Evolutionary conservation across 2,113 vertebrate species (phyloP).

Genomic region (Nesospiza acunhae): DNA sequence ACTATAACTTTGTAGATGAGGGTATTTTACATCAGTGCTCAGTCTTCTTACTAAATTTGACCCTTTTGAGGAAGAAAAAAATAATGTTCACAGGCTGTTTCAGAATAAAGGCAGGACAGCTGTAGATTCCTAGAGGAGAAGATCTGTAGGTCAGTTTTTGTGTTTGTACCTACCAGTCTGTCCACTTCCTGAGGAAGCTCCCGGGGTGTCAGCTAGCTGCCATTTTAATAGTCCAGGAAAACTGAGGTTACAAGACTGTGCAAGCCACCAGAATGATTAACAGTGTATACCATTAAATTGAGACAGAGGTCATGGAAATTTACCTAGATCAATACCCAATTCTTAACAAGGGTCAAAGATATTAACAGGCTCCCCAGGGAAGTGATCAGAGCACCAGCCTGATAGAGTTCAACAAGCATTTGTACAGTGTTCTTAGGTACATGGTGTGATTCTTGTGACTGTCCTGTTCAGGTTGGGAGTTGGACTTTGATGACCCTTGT

Average conservation of each 20-base stretch:
- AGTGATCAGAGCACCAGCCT: neutral
- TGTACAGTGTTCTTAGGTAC: neutral
- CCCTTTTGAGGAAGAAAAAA: neutral
- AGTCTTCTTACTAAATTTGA: neutral
- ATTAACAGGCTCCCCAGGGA: neutral
- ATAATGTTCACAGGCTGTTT: neutral
- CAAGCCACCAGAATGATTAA: neutral
- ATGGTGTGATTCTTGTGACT: neutral
- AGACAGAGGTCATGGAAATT: neutral
- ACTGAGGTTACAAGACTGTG: neutral
- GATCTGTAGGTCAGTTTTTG: neutral
- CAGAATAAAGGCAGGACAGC: neutral
- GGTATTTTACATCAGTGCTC: neutral
- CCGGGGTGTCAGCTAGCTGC: neutral
- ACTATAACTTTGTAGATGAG: neutral
- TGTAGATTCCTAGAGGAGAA: neutral
- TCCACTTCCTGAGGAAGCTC: neutral
- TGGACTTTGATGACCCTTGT: neutral
- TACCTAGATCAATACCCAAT: neutral
- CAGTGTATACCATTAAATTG: neutral
- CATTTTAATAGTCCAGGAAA: neutral
- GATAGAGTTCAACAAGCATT: neutral
- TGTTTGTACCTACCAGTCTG: neutral
- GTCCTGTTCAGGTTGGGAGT: neutral
- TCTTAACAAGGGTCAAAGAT: neutral